Evolutionary conservation across 2,888 invertebrate genomes (phyloP).

Genomic region (Iphiclides podalirius): DNA sequence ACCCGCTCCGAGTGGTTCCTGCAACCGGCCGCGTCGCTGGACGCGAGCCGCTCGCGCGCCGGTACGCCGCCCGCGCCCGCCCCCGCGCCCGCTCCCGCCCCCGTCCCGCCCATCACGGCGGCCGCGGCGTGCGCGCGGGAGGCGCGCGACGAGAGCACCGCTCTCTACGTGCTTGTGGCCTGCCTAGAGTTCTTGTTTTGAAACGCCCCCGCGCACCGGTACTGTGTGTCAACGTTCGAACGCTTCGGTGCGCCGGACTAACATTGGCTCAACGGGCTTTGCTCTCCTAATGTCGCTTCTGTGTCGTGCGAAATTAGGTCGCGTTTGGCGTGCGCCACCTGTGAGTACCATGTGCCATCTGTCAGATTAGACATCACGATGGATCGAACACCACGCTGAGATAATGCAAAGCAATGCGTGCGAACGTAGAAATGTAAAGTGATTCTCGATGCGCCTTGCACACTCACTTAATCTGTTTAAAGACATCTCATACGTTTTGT

Average conservation of each 20-base stretch:
- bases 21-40: constrained; percentile 82
- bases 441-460: too few relatives aligned
- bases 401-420: not conserved
- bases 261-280: constrained; percentile 37
- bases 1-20: constrained; percentile 99
- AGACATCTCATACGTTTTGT: too few relatives aligned
- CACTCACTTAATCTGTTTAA: too few relatives aligned
- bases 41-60: constrained; percentile 64
- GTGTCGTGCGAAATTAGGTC: not conserved
- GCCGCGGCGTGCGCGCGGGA: constrained; percentile 40
- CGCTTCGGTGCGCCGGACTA: constrained; percentile 65
- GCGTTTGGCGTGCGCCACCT: not conserved
- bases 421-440: too few relatives aligned
- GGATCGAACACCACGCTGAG: not conserved
- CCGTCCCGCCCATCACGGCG: constrained; percentile 31
- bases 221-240: constrained; percentile 54
- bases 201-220: constrained; percentile 60
- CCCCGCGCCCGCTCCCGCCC: constrained; percentile 30
- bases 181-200: constrained; percentile 80
- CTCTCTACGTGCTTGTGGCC: constrained; percentile 77
- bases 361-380: not conserved
- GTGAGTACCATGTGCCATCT: constrained; percentile 13
- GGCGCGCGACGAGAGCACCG: constrained; percentile 61
- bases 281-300: constrained; percentile 12
- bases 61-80: constrained; percentile 46